These are phyloP conservation scores for Rapana venosa DNA, from an alignment of 2,888 invertebrate species.

Conservation along the genomic window DNA sequence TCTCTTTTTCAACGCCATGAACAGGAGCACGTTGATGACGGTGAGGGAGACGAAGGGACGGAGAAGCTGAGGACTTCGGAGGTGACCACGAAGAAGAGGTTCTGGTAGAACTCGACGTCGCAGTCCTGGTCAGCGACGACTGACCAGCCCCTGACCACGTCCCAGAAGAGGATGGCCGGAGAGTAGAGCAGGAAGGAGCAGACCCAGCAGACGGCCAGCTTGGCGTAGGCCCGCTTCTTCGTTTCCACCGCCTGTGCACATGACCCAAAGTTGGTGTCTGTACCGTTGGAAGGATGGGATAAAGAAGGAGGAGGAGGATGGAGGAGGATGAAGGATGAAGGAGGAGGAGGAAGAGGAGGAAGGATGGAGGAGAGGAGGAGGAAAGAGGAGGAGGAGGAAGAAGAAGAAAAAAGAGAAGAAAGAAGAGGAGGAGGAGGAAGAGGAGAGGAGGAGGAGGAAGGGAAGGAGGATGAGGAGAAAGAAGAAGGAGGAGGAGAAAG, in stretches of 20 bases:
- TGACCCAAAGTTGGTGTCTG: neutral
- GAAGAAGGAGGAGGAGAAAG: too few species aligned
- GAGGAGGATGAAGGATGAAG: too few species aligned
- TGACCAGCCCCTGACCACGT: conserved; percentile 57
- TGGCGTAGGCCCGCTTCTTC: conserved; percentile 46
- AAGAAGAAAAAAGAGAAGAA: too few species aligned
- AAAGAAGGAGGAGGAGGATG: too few species aligned
- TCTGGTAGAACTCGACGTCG: conserved; percentile 62
- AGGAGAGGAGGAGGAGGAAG: too few species aligned
- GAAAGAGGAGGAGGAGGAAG: too few species aligned
- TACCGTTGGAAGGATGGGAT: too few species aligned
- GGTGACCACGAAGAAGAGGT: conserved; percentile 55
- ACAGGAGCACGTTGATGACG: conserved; percentile 49
- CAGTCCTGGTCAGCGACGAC: conserved; percentile 57
- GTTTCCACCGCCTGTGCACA: conserved; percentile 49
- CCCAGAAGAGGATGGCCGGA: conserved; percentile 64
- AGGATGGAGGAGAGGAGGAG: too few species aligned
- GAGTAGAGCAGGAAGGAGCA: conserved; percentile 58
- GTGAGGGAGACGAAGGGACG: conserved; percentile 57
- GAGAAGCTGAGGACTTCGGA: conserved; percentile 61
- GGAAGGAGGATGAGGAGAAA: too few species aligned
- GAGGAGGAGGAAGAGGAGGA: too few species aligned
- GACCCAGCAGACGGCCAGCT: conserved; percentile 58
- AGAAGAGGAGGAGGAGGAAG: too few species aligned
- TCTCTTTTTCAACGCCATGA: neutral